Conservation (phyloP, 2,113 vertebrate genomes). For the Deroptyus accipitrinus region DNA sequence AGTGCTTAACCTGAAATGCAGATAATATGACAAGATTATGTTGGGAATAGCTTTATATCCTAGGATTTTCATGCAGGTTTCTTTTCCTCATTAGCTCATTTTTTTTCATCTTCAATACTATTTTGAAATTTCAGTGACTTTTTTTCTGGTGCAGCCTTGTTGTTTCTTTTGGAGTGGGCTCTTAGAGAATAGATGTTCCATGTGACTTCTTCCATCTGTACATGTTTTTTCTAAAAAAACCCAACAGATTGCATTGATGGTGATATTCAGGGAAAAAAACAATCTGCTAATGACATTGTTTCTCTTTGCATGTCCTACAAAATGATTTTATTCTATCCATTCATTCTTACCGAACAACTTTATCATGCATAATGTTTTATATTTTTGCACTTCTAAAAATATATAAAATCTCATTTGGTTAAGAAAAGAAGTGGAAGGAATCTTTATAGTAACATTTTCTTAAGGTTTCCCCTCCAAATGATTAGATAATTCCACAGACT, state of each 20-base stretch:
- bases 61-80: background rate
- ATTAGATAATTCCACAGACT: background rate
- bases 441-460: background rate
- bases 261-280: background rate
- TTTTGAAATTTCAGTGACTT: background rate
- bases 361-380: background rate
- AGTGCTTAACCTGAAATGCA: background rate
- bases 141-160: background rate
- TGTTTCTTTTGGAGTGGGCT: background rate
- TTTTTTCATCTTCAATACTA: background rate
- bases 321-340: background rate
- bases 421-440: background rate
- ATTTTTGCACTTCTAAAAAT: background rate
- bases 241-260: slow-evolving; percentile 20
- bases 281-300: background rate
- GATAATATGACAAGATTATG: background rate
- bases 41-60: background rate
- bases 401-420: background rate
- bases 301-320: background rate
- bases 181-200: slow-evolving; percentile 25
- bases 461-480: background rate
- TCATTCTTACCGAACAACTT: background rate
- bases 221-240: background rate
- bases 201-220: slow-evolving; percentile 47
- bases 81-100: background rate